phyloP scores from a whole-genome alignment of 1,140 invertebrate species.

The Arion vulgaris region DNA sequence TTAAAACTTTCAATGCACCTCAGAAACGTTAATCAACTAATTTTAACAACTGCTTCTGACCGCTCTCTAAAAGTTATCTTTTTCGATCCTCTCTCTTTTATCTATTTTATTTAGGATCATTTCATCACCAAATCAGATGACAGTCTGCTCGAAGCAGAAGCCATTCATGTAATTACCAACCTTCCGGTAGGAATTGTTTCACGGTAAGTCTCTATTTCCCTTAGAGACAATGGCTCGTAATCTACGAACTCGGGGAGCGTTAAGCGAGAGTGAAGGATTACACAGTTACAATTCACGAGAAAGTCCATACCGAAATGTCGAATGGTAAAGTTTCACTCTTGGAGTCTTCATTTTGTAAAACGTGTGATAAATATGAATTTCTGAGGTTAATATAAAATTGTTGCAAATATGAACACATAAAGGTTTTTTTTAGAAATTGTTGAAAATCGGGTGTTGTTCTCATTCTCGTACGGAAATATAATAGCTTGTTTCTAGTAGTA shows the following conservation, averaged over 20 bases:
- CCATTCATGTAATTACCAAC: constrained; percentile 29
- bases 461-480: no score
- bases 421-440: no score
- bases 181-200: constrained; percentile 30
- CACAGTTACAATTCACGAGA: not conserved
- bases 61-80: no score
- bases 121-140: constrained; percentile 18
- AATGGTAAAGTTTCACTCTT: not conserved
- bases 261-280: constrained; percentile 13
- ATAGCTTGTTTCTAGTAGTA: no score
- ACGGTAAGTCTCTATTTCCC: constrained; percentile 23
- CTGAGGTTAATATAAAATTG: no score
- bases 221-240: constrained; percentile 12
- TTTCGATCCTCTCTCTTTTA: no score
- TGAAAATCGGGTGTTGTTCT: no score
- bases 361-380: no score
- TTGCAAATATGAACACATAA: no score
- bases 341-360: not conserved
- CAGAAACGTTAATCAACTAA: no score
- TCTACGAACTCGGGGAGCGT: constrained; percentile 5
- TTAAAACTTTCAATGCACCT: no score
- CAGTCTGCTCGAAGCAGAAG: not conserved
- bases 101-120: not conserved
- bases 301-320: not conserved
- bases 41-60: no score